phyloP scores from a whole-genome alignment of 2,113 vertebrate genomes.

The Pseudois nayaur region DNA sequence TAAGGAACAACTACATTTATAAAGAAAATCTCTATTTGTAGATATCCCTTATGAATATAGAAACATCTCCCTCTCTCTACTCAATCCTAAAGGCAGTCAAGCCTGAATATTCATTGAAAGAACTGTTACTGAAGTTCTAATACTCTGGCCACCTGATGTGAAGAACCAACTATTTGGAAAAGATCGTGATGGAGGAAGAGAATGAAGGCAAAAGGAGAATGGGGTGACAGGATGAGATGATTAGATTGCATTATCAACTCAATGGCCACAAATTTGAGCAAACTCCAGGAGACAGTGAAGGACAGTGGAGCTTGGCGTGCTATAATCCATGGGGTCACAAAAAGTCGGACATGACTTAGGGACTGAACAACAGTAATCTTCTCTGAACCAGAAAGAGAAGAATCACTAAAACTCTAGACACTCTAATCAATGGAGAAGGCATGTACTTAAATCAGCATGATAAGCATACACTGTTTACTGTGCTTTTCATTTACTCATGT shows the following conservation, averaged over 20 bases:
- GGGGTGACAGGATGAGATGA: not conserved
- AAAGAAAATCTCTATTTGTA: not conserved
- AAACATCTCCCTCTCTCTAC: not conserved
- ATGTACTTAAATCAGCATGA: not conserved
- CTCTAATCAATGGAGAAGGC: not conserved
- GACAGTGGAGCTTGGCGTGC: not conserved
- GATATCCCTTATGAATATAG: not conserved
- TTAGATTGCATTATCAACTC: not conserved
- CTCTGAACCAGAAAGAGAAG: not conserved
- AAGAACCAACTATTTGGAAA: not conserved
- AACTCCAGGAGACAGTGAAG: not conserved
- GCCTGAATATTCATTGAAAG: not conserved
- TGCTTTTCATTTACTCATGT: not conserved
- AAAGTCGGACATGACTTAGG: not conserved
- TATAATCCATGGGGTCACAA: not conserved
- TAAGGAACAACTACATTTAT: not conserved
- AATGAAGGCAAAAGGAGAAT: not conserved
- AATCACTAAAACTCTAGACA: not conserved
- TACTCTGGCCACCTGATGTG: not conserved
- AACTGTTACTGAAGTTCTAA: not conserved
- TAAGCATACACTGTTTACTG: not conserved
- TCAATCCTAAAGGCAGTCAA: not conserved
- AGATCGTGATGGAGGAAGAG: accelerated
- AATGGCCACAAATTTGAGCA: not conserved
- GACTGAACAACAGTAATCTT: not conserved